These are phyloP conservation scores for Haemorhous mexicanus DNA, from an alignment of 2,113 vertebrate species.

Conservation along the genomic window DNA sequence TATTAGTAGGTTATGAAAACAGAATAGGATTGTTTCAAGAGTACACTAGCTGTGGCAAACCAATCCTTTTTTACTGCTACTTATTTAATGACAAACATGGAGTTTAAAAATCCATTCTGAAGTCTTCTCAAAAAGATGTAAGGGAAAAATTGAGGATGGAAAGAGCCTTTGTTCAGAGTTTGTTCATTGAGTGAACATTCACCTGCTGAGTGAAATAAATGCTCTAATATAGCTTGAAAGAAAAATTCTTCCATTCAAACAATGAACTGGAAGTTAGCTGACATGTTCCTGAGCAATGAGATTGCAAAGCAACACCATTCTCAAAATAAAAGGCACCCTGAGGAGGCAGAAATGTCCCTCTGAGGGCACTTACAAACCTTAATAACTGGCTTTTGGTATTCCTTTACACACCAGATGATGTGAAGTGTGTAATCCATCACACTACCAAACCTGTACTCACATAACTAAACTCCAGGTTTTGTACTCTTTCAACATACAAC, in stretches of 20 bases:
- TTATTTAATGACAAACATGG: neutral
- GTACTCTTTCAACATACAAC: neutral
- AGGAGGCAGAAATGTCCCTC: neutral
- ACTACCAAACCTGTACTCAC: neutral
- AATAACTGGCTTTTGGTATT: neutral
- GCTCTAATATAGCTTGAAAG: neutral
- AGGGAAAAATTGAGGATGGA: neutral
- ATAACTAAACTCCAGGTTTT: neutral
- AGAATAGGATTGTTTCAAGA: neutral
- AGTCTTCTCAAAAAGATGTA: neutral
- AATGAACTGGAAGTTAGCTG: neutral
- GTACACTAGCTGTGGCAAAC: neutral
- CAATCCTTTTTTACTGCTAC: neutral
- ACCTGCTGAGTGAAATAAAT: neutral
- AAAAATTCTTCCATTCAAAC: neutral
- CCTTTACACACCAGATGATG: neutral
- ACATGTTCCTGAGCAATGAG: neutral
- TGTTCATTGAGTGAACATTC: neutral
- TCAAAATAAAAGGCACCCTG: neutral
- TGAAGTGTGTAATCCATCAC: neutral
- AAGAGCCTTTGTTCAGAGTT: neutral
- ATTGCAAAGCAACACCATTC: neutral
- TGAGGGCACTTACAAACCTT: neutral
- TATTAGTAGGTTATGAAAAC: neutral
- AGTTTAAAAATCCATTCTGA: neutral